phyloP scores from a whole-genome alignment of 2,113 vertebrate genomes.

The Rhizomys pruinosus region DNA sequence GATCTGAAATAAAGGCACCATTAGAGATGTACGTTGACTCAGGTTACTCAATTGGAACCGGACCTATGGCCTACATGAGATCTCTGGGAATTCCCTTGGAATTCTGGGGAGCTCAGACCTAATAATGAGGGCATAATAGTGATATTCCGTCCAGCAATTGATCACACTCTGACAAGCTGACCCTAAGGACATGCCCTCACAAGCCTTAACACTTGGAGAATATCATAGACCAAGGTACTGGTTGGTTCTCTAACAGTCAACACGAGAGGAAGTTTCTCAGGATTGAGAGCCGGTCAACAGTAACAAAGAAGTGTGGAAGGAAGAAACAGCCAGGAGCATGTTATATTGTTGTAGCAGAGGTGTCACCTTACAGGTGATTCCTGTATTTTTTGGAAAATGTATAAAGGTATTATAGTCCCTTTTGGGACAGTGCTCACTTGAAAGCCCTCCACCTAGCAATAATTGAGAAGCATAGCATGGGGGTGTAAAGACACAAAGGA shows the following conservation, averaged over 20 bases:
- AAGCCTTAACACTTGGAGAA: slow-evolving; percentile 21
- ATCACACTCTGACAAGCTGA: not conserved
- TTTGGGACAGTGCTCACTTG: no score
- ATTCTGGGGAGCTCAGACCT: not conserved
- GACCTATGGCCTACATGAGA: slow-evolving; percentile 59
- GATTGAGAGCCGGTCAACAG: not conserved
- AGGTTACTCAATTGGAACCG: slow-evolving; percentile 42
- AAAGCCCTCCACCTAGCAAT: not conserved
- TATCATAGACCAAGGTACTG: not conserved
- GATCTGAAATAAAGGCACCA: slow-evolving; percentile 34
- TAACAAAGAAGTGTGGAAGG: not conserved
- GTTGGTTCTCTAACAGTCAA: not conserved
- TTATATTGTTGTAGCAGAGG: no score
- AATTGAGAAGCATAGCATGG: not conserved
- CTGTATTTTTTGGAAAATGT: not conserved
- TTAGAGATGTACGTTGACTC: not conserved
- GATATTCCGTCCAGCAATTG: not conserved
- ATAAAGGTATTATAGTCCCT: not conserved
- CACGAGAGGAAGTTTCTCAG: not conserved
- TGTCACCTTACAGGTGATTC: not conserved
- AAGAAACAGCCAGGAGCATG: not conserved
- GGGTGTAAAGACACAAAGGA: not conserved
- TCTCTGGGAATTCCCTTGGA: slow-evolving; percentile 51
- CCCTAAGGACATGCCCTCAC: not conserved
- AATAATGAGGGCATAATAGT: no score